A percentile compares a stretch with the other conserved stretches of the same genome.
These are phyloP conservation scores for Xiphias gladius DNA, from an alignment of 2,113 vertebrate genomes.

Conservation along the genomic window DNA sequence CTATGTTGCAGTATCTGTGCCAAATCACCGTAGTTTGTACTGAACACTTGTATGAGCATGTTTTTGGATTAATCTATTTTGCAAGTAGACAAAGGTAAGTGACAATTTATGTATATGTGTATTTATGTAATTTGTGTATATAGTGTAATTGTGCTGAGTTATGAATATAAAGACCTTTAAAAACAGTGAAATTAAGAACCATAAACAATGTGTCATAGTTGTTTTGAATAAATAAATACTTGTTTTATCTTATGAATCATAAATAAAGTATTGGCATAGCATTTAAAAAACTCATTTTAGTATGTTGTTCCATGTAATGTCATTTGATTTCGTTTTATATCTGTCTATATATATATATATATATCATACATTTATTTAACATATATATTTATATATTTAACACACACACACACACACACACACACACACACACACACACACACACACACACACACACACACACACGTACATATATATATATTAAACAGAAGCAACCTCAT, in stretches of 20 bases:
- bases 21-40: slow-evolving; percentile 2
- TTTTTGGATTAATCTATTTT: not conserved
- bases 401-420: no score
- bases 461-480: no score
- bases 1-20: not conserved
- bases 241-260: not conserved
- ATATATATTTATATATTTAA: no score
- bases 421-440: no score
- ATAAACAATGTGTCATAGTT: not conserved
- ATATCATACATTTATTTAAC: no score
- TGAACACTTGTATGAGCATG: not conserved
- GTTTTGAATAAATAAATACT: not conserved
- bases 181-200: not conserved
- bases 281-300: not conserved
- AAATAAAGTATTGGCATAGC: no score
- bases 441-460: no score
- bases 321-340: no score
- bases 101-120: no score
- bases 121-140: no score
- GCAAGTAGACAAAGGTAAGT: not conserved
- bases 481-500: not conserved
- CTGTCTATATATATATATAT: no score
- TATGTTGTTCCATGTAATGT: no score
- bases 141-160: not conserved
- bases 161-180: not conserved